phyloP scores from a whole-genome alignment of 2,113 vertebrate genomes.

The Protobothrops mucrosquamatus region DNA sequence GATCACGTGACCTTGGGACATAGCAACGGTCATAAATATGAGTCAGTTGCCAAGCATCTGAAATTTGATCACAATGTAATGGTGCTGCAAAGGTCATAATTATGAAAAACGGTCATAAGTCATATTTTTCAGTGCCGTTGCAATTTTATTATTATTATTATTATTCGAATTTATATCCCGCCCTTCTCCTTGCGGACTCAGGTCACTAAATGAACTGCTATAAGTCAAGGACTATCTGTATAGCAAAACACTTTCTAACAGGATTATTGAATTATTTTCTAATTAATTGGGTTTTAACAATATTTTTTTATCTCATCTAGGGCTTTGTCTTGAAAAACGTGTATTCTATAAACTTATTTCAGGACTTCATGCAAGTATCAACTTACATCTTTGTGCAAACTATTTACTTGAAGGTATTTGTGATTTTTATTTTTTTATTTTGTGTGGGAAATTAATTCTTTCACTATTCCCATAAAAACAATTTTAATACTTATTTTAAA shows the following conservation, averaged over 20 bases:
- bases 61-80: neutral
- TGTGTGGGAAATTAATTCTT: neutral
- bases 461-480: neutral
- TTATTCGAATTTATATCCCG: too few relatives aligned
- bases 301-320: slow-evolving; percentile 61
- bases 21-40: neutral
- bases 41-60: neutral
- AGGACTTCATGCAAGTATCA: slow-evolving; percentile 96
- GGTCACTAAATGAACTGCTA: neutral
- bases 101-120: neutral
- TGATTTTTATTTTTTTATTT: neutral
- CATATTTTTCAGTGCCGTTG: neutral
- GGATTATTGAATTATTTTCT: neutral
- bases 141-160: too few relatives aligned
- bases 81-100: neutral
- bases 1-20: neutral
- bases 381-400: slow-evolving; percentile 90
- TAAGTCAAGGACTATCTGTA: neutral
- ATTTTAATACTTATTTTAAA: neutral
- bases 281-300: neutral
- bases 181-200: too few relatives aligned
- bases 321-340: slow-evolving; percentile 94
- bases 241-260: neutral
- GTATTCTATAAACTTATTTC: slow-evolving; percentile 97
- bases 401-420: slow-evolving; percentile 88